phyloP scores from a whole-genome alignment of 2,797 vertebrate genomes.

The Tenualosa thibaudeaui region DNA sequence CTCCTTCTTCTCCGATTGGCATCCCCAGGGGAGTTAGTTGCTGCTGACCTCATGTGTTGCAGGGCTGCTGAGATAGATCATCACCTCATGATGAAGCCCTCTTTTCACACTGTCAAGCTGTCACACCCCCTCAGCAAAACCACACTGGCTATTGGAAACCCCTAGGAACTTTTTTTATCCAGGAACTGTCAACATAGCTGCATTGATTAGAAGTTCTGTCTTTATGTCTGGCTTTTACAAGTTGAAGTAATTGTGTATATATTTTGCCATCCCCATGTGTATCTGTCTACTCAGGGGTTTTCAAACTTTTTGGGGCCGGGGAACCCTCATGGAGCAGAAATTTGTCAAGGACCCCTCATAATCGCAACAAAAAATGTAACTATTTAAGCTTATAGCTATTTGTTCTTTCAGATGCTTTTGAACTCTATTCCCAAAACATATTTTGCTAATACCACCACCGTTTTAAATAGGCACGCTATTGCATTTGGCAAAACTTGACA shows the following conservation, averaged over 20 bases:
- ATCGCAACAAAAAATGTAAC: too few species aligned
- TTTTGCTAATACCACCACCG: too few species aligned
- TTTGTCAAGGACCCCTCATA: too few species aligned
- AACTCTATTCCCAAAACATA: too few species aligned
- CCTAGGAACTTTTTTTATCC: neutral
- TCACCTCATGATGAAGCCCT: conserved; percentile 11
- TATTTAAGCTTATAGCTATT: too few species aligned
- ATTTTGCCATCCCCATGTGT: neutral
- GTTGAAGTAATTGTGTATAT: neutral
- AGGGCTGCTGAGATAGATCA: neutral
- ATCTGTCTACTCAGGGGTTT: neutral
- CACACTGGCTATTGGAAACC: neutral
- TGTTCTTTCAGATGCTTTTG: too few species aligned
- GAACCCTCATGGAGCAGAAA: too few species aligned
- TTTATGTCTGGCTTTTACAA: neutral
- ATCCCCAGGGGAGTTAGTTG: neutral
- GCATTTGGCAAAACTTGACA: too few species aligned
- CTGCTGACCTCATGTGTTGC: neutral
- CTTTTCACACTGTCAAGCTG: neutral
- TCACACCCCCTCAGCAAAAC: neutral
- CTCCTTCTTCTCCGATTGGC: neutral
- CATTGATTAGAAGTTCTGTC: neutral
- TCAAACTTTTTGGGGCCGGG: too few species aligned
- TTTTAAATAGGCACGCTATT: too few species aligned
- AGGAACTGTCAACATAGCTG: neutral